Percentiles rank a stretch among this genome's conserved stretches.
These are phyloP conservation scores for Timema cristinae DNA, from an alignment of 2,888 invertebrate species.

Conservation along the genomic window DNA sequence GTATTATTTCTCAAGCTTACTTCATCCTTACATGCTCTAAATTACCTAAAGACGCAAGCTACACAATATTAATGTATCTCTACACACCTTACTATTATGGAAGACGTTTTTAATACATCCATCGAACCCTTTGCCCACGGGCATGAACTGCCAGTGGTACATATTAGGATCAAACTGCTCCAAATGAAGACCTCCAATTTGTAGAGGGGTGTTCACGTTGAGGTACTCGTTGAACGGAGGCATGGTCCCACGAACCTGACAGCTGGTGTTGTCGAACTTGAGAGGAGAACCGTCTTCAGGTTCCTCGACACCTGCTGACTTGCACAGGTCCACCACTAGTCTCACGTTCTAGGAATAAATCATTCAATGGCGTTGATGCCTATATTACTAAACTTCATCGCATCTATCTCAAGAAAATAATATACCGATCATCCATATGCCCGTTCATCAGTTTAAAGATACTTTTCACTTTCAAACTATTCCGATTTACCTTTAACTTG, in stretches of 20 bases:
- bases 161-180: constrained; percentile 43
- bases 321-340: constrained; percentile 52
- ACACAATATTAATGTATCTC: too few relatives aligned
- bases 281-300: constrained; percentile 46
- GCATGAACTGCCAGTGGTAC: constrained; percentile 43
- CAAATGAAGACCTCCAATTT: constrained; percentile 52
- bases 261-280: constrained; percentile 47
- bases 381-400: too few relatives aligned
- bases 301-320: constrained; percentile 45
- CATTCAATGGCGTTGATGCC: too few relatives aligned
- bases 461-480: too few relatives aligned
- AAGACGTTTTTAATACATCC: constrained; percentile 58
- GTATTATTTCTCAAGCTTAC: too few relatives aligned
- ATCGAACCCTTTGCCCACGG: constrained; percentile 47
- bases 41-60: too few relatives aligned
- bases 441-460: too few relatives aligned
- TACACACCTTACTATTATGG: constrained; percentile 49
- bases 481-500: too few relatives aligned
- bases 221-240: constrained; percentile 53
- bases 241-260: constrained; percentile 48
- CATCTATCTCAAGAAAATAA: too few relatives aligned
- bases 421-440: too few relatives aligned
- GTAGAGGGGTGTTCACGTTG: constrained; percentile 53
- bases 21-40: too few relatives aligned
- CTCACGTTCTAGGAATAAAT: constrained; percentile 44